Conservation (phyloP, 2,113 vertebrate species). For the Monopterus albus region DNA sequence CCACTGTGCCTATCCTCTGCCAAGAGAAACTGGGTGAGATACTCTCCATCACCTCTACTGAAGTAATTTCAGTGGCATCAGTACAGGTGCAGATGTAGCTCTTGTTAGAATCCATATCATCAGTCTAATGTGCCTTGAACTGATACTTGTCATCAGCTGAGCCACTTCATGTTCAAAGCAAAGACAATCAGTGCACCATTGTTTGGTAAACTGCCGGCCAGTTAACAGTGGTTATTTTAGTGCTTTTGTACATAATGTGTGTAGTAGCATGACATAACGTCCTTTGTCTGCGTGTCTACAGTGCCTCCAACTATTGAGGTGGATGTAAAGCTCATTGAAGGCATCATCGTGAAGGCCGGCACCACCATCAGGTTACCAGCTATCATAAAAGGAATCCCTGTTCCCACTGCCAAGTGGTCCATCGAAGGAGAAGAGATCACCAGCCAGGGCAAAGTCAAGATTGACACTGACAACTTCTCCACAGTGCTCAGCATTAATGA, state of each 20-base stretch:
- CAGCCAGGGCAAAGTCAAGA: conserved; percentile 88
- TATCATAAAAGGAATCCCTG: conserved; percentile 94
- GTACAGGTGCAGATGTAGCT: too few relatives aligned
- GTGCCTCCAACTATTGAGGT: conserved; percentile 93
- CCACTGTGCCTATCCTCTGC: conserved; percentile 96
- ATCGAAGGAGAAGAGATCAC: conserved; percentile 90
- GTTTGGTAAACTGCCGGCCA: background rate
- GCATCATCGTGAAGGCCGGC: conserved; percentile 97
- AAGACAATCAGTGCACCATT: background rate
- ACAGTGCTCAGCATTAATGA: conserved; percentile 94
- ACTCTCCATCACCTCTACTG: background rate
- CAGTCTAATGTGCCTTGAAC: background rate
- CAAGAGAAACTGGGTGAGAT: conserved; percentile 94
- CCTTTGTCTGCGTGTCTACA: conserved; percentile 68
- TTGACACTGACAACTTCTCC: conserved; percentile 93
- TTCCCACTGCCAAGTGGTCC: conserved; percentile 93
- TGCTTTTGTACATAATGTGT: background rate
- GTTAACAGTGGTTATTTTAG: background rate
- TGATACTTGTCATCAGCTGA: background rate
- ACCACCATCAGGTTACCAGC: conserved; percentile 95
- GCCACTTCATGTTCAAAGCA: background rate
- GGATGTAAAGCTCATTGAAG: conserved; percentile 95
- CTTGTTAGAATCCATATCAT: background rate
- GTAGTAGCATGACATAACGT: background rate
- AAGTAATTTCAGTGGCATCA: background rate